Evolutionary conservation across 2,797 vertebrate species (phyloP).

Genomic region (Anguilla megastoma): DNA sequence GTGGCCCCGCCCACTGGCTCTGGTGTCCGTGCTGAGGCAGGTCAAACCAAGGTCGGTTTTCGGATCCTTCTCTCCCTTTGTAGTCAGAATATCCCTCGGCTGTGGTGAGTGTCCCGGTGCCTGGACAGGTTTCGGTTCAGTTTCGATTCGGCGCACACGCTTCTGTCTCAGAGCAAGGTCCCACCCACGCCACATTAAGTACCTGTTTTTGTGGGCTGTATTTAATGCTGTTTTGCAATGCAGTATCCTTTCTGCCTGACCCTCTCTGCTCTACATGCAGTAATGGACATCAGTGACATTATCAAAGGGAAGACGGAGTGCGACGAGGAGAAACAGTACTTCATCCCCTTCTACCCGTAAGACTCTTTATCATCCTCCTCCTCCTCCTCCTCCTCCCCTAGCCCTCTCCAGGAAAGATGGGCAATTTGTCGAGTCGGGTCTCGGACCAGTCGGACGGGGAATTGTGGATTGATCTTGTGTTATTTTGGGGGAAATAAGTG

Average conservation of each 20-base stretch:
- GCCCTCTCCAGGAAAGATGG: neutral
- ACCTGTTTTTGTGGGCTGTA: neutral
- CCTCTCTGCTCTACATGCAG: constrained; percentile 65
- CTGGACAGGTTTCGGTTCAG: neutral
- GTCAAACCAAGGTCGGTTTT: neutral
- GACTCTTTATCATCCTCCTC: constrained; percentile 47
- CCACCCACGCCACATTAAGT: neutral
- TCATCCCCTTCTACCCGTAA: constrained; percentile 98
- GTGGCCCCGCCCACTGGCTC: no score
- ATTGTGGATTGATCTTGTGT: neutral
- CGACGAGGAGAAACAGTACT: constrained; percentile 95
- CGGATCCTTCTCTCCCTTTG: neutral
- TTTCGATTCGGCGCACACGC: neutral
- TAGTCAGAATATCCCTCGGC: neutral
- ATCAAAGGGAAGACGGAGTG: constrained; percentile 94
- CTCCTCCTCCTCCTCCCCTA: constrained; percentile 25
- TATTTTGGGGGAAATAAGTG: neutral
- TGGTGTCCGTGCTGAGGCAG: neutral
- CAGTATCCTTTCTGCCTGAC: constrained; percentile 20
- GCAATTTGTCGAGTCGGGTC: neutral
- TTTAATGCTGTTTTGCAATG: neutral
- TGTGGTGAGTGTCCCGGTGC: neutral
- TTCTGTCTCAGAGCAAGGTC: neutral
- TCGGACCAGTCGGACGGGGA: neutral
- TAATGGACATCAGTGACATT: constrained; percentile 97